Conservation (phyloP, 1,140 invertebrate species). For the Parapsyche elsis region DNA sequence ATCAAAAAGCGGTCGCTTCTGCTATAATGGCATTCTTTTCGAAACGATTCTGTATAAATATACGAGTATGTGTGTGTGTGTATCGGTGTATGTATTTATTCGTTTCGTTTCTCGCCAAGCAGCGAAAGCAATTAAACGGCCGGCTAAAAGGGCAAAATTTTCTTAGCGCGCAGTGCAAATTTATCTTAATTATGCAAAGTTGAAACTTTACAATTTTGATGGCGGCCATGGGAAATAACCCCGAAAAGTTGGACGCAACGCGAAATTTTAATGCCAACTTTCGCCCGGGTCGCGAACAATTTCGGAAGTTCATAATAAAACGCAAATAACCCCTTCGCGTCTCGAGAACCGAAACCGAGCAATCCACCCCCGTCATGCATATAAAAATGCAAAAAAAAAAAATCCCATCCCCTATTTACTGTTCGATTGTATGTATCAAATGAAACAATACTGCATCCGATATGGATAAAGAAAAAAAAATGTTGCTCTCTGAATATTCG, state of each 20-base stretch:
- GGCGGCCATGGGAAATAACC: constrained; percentile 46
- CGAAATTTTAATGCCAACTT: constrained; percentile 51
- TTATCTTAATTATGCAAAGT: constrained; percentile 55
- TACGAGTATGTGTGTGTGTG: background rate
- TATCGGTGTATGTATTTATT: constrained; percentile 22
- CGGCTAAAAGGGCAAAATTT: constrained; percentile 52
- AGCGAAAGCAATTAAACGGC: constrained; percentile 48
- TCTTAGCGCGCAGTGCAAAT: constrained; percentile 49
- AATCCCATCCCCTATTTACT: too few relatives aligned
- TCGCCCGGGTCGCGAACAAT: constrained; percentile 44
- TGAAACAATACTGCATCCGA: too few relatives aligned
- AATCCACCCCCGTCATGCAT: background rate
- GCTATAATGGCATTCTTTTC: too few relatives aligned
- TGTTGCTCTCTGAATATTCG: too few relatives aligned
- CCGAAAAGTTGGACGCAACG: constrained; percentile 39
- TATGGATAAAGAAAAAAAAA: too few relatives aligned
- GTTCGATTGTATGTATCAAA: too few relatives aligned
- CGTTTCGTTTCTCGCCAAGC: background rate
- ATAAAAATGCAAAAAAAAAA: constrained; percentile 5
- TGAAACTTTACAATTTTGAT: constrained; percentile 52
- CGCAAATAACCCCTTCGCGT: constrained; percentile 45
- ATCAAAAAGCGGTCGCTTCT: too few relatives aligned
- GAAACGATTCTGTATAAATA: too few relatives aligned
- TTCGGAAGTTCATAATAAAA: constrained; percentile 48
- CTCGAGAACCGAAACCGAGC: background rate